Percentiles rank a stretch among this genome's conserved stretches.
Conservation (phyloP, 2,888 invertebrate genomes). For the Rotaria socialis region DNA sequence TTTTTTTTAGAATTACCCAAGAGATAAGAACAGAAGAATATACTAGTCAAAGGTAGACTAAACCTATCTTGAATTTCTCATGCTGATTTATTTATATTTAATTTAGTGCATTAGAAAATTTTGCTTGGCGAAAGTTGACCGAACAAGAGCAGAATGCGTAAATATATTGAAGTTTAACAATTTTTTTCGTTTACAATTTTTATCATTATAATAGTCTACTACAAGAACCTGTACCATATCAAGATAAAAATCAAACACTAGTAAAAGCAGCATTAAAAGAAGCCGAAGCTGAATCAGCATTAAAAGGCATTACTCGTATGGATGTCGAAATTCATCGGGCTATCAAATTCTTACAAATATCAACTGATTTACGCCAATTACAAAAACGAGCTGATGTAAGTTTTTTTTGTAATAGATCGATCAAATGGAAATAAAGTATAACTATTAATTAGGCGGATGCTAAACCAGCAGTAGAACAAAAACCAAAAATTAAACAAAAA, state of each 20-base stretch:
- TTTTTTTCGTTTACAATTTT: neutral
- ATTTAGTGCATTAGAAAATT: neutral
- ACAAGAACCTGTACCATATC: neutral
- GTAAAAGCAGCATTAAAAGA: neutral
- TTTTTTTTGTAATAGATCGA: neutral
- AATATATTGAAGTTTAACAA: too few relatives aligned
- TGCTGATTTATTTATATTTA: neutral
- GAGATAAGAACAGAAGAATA: neutral
- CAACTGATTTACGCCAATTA: constrained; percentile 23
- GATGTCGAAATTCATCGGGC: neutral
- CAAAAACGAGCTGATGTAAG: constrained; percentile 14
- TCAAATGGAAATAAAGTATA: neutral
- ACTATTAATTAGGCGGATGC: neutral
- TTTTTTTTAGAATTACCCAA: neutral
- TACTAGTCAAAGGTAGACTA: neutral
- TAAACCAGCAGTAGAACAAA: neutral
- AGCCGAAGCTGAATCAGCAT: neutral
- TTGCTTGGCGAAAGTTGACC: constrained; percentile 17
- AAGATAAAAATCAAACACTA: neutral
- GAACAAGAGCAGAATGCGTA: neutral
- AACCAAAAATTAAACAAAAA: neutral
- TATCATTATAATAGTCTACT: neutral
- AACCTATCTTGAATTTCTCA: neutral
- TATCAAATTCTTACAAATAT: constrained; percentile 30
- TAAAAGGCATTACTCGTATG: neutral